Evolutionary conservation across 2,888 invertebrate genomes (phyloP), one percentile per base, ranked within the genome.

Genomic region (Patella ulyssiponensis): DNA sequence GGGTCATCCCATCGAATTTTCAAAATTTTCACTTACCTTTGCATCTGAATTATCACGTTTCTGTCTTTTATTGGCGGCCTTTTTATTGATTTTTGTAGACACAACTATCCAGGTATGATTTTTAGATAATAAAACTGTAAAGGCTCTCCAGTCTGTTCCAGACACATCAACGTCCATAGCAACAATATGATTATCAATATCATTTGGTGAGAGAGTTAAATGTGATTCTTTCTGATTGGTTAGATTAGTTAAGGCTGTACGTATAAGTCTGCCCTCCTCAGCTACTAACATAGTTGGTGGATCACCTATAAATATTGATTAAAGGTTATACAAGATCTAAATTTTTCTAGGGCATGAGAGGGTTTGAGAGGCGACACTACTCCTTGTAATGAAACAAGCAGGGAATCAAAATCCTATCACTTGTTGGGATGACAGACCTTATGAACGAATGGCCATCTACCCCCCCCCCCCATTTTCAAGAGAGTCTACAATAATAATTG

Each of bases 261-360:
- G 64, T 4, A 75, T 77, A 51, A 86, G 23, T 33, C 78, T 79
- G n/a, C 83, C 80, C 72, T 84, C 84, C 17, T 83, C 86, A 53
- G 84, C 83, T 73, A 86, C 81, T 77, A 86, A 54, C 15, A 86
- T 69, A 11, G 78, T 74, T 0, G 84, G 79, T 23, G 80, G 71
- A 12, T 73, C 33, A 12, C 80, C 81, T 81, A 69, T 23, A 74
- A 51, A 5, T 44, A 44, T 44, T 9, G 44, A 44, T 44, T 44
- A 44, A 33, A 33, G 33, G 5, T 33, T 33, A 5, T 33, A 33
- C 7, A 33, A 33, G 33, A 33, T 5, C 7, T 33, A 33, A 33
- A 7, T 27, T 27, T 27, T 27, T 27, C 27, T 27, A 27, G 27
- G 27, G 27, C 27, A 27, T 27, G 27, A 27, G 27, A 33, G 33